phyloP scores from a whole-genome alignment of 1,140 invertebrate genomes.

The Drosophila erecta region DNA sequence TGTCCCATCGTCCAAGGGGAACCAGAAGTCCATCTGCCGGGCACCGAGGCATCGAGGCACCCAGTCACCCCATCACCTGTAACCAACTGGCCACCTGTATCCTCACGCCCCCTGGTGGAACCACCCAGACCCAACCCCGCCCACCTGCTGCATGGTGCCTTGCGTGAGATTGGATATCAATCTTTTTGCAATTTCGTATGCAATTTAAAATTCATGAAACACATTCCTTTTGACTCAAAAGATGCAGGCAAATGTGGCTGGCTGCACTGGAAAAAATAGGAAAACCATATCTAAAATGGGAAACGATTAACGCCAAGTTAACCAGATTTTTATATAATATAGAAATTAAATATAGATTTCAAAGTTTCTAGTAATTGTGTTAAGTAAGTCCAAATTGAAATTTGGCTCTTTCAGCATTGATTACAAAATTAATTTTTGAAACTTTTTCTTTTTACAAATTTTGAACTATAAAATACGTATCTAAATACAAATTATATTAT shows the following conservation, averaged over 20 bases:
- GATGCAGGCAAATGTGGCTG: constrained; percentile 75
- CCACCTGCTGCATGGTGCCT: constrained; percentile 63
- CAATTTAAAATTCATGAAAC: constrained; percentile 84
- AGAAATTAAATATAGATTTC: no score
- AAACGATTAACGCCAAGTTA: no score
- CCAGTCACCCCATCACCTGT: constrained; percentile 2
- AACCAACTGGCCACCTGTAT: constrained; percentile 8
- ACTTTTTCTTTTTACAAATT: neutral
- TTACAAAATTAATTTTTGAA: neutral
- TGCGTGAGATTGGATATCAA: constrained; percentile 84
- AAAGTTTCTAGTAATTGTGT: no score
- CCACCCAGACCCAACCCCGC: constrained; percentile 36
- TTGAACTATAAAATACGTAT: neutral
- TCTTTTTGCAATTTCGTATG: constrained; percentile 83
- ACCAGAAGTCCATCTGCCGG: constrained; percentile 13
- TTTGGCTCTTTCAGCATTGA: no score
- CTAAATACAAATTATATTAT: no score
- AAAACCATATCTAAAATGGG: no score
- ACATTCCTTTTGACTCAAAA: constrained; percentile 82
- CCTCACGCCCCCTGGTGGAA: constrained; percentile 9
- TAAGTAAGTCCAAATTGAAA: no score
- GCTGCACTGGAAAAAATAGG: constrained; percentile 1
- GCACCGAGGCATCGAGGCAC: constrained; percentile 16
- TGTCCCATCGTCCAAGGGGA: constrained; percentile 36
- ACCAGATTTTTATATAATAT: no score